A percentile compares a stretch with the other conserved stretches of the same genome.
Conservation (phyloP, 2,797 vertebrate genomes). For the Coregonus suidteri region DNA sequence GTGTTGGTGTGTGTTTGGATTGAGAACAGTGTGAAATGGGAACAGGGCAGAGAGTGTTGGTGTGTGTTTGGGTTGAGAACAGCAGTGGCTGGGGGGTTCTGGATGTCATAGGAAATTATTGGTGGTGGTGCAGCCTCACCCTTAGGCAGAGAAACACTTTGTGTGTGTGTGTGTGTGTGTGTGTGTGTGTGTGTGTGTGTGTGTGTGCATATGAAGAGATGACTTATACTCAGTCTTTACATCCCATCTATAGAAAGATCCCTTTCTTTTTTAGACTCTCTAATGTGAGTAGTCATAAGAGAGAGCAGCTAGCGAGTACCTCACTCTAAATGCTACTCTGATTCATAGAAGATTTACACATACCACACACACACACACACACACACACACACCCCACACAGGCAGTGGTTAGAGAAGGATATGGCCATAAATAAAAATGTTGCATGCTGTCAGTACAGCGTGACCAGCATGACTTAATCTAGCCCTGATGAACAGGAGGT, state of each 20-base stretch:
- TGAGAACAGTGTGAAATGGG: no score
- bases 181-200: not conserved
- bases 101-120: no score
- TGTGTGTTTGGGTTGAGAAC: no score
- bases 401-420: not conserved
- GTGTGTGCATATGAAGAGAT: constrained; percentile 22
- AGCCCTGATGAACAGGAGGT: not conserved
- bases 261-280: constrained; percentile 27
- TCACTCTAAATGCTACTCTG: not conserved
- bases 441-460: not conserved
- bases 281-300: constrained; percentile 30
- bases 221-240: constrained; percentile 33
- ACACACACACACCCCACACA: not conserved
- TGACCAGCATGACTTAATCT: not conserved
- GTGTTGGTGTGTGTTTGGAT: no score
- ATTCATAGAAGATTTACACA: no score
- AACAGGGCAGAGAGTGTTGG: no score
- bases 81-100: no score
- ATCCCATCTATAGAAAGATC: constrained; percentile 40
- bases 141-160: no score
- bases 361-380: no score
- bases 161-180: no score
- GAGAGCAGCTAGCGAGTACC: constrained; percentile 39
- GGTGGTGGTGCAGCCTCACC: no score
- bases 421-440: not conserved